These are phyloP conservation scores for Pygmarrhopalites habei DNA, from an alignment of 1,140 invertebrate species.

Conservation along the genomic window DNA sequence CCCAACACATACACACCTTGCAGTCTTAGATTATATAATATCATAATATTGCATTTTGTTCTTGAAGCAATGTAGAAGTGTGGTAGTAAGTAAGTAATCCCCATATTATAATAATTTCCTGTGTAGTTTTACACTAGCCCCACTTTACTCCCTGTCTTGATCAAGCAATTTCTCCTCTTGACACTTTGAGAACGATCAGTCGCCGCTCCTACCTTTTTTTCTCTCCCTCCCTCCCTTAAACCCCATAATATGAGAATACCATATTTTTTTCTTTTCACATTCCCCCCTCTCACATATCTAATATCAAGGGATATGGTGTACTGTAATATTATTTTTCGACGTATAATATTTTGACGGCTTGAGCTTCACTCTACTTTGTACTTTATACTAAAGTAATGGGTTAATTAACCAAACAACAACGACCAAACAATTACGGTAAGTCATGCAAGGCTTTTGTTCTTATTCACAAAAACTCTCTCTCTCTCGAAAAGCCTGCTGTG, in stretches of 20 bases:
- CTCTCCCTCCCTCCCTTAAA: too few relatives aligned
- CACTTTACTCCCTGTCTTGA: too few relatives aligned
- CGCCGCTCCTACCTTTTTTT: too few relatives aligned
- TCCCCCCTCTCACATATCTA: background rate
- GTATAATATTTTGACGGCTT: background rate
- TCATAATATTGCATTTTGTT: background rate
- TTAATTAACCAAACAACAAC: conserved; percentile 37
- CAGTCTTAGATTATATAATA: too few relatives aligned
- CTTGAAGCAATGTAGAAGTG: background rate
- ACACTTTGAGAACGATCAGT: too few relatives aligned
- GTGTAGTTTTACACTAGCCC: too few relatives aligned
- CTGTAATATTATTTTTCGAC: background rate
- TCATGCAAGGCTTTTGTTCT: conserved; percentile 24
- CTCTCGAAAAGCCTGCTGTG: background rate
- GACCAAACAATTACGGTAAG: conserved; percentile 33
- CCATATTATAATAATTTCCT: background rate
- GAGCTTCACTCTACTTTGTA: background rate
- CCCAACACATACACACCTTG: too few relatives aligned
- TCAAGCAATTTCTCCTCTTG: too few relatives aligned
- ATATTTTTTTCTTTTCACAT: background rate
- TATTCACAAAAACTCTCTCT: background rate
- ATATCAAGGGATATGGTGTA: too few relatives aligned
- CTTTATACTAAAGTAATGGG: conserved; percentile 26
- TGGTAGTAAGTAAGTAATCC: background rate
- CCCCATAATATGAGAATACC: background rate